These are phyloP conservation scores for Tupaia chinensis DNA, from an alignment of 2,113 vertebrate genomes.

Conservation along the genomic window DNA sequence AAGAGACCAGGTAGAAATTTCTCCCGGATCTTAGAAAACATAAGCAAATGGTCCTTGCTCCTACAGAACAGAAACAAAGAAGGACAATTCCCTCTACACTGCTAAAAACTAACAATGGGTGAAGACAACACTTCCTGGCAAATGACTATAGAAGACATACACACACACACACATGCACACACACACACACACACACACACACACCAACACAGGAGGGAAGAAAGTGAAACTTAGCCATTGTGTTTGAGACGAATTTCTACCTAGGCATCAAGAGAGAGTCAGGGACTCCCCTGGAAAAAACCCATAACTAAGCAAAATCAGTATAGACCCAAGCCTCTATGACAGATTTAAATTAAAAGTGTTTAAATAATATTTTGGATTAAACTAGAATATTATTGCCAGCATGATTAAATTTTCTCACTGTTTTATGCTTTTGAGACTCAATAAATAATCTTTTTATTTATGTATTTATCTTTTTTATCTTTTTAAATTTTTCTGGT, in stretches of 20 bases:
- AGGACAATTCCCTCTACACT: background rate
- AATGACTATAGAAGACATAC: background rate
- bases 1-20: background rate
- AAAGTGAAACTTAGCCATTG: background rate
- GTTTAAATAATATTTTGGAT: background rate
- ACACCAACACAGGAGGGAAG: no score
- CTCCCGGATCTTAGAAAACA: background rate
- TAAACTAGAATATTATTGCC: background rate
- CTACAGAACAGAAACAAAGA: background rate
- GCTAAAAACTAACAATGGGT: background rate
- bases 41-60: background rate
- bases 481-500: no score
- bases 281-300: background rate
- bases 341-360: background rate
- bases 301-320: background rate
- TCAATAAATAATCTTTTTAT: background rate
- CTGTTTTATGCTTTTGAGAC: background rate
- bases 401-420: background rate
- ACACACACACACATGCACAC: background rate
- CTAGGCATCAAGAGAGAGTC: background rate
- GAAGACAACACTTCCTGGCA: background rate
- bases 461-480: no score
- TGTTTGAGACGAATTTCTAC: background rate
- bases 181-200: background rate
- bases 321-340: background rate